Evolutionary conservation across 2,888 invertebrate species (phyloP), one percentile per base, ranked within the genome.

Genomic region (Agonopterix subpropinquella): DNA sequence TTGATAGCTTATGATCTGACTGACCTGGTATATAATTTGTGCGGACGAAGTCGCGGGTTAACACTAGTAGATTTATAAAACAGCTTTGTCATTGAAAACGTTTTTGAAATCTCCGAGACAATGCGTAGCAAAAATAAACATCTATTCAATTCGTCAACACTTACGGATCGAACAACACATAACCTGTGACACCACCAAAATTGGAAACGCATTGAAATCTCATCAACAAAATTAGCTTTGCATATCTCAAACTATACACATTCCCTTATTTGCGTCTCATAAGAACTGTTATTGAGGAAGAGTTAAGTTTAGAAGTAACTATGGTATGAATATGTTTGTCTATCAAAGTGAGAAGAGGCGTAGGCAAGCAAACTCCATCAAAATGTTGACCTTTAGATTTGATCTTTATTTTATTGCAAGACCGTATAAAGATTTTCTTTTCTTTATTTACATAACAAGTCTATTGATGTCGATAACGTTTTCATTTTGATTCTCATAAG

Each of bases 381-480:
- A 13, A 56, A 59, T 54, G 53, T 52, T 57, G 59, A 62, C 59
- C 57, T 57, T 48, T 56, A 50, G 58, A 57, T 59, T 49, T 48
- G 48, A 54, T 51, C 47, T 53, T 43, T 50, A 59, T 57, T 61
- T 68, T 60, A 63, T 62, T 52, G 59, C 52, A 53, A 55, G 54
- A 57, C 56, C 56, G 60, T 59, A 39, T n/a, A n/a, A n/a, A n/a
- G n/a, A 39, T 28, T 28, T 28, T 28, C 5, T 28, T 28, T 28
- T 28, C 5, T 28, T 28, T 28, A 28, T 28, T 28, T 28, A 28
- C 28, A 18, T 28, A 39, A 39, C 9, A 39, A 3, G 10, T 39
- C 39, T n/a, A n/a, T 9, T 39, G 9, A 39, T 39, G 2, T 9
- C 2, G 10, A 39, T n/a, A 39, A n/a, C 10, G n/a, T 39, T 39